These are phyloP conservation scores for Melanchra persicariae DNA, from an alignment of 2,888 invertebrate genomes.

Conservation along the genomic window DNA sequence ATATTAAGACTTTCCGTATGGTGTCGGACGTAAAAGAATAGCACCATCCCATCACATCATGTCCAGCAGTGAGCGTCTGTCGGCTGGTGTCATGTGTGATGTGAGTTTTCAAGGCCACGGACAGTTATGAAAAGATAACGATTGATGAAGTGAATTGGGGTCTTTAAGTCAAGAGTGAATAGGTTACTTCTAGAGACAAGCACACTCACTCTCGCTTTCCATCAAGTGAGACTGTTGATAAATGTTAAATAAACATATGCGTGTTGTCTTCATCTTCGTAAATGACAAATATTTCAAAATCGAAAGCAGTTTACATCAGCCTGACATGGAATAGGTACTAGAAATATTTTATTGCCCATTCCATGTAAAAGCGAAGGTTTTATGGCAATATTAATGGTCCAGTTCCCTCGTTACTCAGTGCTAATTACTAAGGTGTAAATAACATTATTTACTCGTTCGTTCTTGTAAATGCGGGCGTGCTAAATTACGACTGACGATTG, in stretches of 20 bases:
- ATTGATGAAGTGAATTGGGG: not conserved
- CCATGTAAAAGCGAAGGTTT: conserved; percentile 7
- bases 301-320: not conserved
- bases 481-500: conserved; percentile 16
- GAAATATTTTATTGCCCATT: not conserved
- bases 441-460: conserved; percentile 16
- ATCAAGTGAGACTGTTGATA: too few species aligned
- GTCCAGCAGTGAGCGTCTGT: too few species aligned
- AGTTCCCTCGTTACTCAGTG: not conserved
- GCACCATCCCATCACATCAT: too few species aligned
- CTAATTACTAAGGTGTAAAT: not conserved
- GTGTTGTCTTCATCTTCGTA: not conserved
- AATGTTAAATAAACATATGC: too few species aligned
- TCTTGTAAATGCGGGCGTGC: conserved; percentile 31
- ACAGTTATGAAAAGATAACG: not conserved
- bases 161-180: too few species aligned
- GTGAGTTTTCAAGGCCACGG: not conserved
- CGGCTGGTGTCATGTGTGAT: too few species aligned
- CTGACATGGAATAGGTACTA: not conserved
- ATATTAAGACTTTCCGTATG: too few species aligned
- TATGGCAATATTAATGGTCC: not conserved
- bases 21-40: too few species aligned
- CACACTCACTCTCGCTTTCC: too few species aligned
- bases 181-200: too few species aligned
- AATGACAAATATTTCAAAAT: not conserved